Conservation (phyloP, 2,888 invertebrate species). For the Fragum whitleyi region DNA sequence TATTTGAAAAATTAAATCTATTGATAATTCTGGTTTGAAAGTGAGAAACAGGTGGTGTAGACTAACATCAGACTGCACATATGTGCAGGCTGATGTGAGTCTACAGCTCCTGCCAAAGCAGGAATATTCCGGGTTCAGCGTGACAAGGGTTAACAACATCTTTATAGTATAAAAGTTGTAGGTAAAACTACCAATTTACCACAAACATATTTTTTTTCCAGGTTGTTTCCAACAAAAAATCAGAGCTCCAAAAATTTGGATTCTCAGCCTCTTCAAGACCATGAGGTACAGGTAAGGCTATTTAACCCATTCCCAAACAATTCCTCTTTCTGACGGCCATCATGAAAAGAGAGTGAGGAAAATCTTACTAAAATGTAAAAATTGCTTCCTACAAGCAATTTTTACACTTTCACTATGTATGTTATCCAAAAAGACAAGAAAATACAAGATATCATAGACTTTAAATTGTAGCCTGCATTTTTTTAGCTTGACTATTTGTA, state of each 20-base stretch:
- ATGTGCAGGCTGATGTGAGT: too few relatives aligned
- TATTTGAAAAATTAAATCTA: too few relatives aligned
- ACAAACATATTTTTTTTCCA: neutral
- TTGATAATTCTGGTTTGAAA: too few relatives aligned
- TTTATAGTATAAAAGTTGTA: too few relatives aligned
- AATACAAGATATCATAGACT: neutral
- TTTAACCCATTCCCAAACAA: neutral
- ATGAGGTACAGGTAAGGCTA: constrained; percentile 8
- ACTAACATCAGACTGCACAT: too few relatives aligned
- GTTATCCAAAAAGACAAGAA: neutral
- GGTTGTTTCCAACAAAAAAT: constrained; percentile 23
- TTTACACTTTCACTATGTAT: neutral
- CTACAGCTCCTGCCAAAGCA: too few relatives aligned
- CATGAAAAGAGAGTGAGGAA: neutral
- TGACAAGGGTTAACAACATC: too few relatives aligned
- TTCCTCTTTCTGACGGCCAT: neutral
- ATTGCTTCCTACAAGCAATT: neutral
- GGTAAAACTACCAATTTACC: neutral
- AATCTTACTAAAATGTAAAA: neutral
- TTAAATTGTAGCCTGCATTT: neutral
- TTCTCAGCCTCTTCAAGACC: neutral
- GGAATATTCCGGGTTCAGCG: too few relatives aligned
- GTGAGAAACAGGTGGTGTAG: too few relatives aligned
- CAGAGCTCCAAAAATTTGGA: neutral
- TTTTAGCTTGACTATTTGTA: too few relatives aligned